These are phyloP conservation scores for Leptodactylus fallax DNA, from an alignment of 2,797 vertebrate species.

Conservation along the genomic window DNA sequence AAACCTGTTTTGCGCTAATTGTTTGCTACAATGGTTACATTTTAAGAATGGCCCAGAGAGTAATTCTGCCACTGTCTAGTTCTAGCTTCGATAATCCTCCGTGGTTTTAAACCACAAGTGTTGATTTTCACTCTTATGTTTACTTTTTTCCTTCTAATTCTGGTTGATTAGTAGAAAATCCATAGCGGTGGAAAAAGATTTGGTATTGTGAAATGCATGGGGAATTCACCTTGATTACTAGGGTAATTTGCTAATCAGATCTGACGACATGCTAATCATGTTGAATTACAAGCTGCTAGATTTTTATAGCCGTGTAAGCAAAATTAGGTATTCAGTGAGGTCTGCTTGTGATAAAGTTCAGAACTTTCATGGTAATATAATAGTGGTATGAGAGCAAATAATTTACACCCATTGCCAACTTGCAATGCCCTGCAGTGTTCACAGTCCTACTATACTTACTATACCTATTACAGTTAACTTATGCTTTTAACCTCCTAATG, in stretches of 20 bases:
- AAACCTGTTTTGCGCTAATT: too few species aligned
- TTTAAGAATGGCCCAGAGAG: background rate
- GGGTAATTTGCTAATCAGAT: conserved; percentile 85
- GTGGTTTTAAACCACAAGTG: background rate
- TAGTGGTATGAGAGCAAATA: background rate
- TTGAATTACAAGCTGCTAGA: conserved; percentile 81
- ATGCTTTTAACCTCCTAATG: background rate
- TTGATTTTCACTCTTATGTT: background rate
- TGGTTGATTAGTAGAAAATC: conserved; percentile 69
- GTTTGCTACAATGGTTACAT: background rate
- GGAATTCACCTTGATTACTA: conserved; percentile 86
- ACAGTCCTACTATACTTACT: background rate
- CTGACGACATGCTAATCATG: conserved; percentile 85
- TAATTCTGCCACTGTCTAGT: background rate
- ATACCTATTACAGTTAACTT: too few species aligned
- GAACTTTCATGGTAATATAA: conserved; percentile 22
- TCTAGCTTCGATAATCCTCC: background rate
- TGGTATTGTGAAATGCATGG: conserved; percentile 70
- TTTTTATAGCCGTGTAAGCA: conserved; percentile 82
- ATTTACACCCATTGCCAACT: background rate
- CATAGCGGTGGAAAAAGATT: conserved; percentile 72
- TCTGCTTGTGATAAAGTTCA: conserved; percentile 32
- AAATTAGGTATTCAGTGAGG: conserved; percentile 75
- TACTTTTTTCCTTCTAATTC: background rate
- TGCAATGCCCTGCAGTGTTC: conserved; percentile 5